Conservation (phyloP, 2,797 vertebrate genomes). For the Gymnodraco acuticeps region DNA sequence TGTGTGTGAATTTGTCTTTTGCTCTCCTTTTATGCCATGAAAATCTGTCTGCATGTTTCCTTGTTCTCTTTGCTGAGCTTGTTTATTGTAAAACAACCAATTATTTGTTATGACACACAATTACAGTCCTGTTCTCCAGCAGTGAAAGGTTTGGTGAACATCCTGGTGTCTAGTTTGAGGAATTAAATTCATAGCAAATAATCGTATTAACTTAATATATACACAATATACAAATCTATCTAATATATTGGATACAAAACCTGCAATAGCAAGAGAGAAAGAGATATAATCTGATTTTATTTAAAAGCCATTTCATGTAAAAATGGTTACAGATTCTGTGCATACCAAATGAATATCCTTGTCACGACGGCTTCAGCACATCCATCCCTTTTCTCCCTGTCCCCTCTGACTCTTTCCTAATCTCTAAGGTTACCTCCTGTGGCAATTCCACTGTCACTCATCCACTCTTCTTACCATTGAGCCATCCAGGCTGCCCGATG, state of each 20-base stretch:
- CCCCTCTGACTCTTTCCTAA: conserved; percentile 40
- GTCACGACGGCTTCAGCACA: background rate
- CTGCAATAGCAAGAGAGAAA: background rate
- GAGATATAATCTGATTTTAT: background rate
- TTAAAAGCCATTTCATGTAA: background rate
- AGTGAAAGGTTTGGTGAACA: conserved; percentile 10
- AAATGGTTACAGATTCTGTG: background rate
- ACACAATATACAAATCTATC: background rate
- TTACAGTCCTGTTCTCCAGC: background rate
- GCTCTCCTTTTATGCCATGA: conserved; percentile 41
- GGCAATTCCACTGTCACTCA: conserved; percentile 65
- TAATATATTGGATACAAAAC: background rate
- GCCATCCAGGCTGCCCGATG: conserved; percentile 57
- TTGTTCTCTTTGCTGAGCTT: conserved; percentile 11
- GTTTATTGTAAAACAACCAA: conserved; percentile 18
- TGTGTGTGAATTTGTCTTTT: conserved; percentile 64
- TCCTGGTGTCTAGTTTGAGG: conserved; percentile 27
- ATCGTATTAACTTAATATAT: background rate
- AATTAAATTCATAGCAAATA: conserved; percentile 6
- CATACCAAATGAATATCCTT: background rate
- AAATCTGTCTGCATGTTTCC: conserved; percentile 36
- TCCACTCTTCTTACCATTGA: conserved; percentile 64
- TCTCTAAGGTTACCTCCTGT: conserved; percentile 64
- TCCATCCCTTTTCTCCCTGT: conserved; percentile 10
- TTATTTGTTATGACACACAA: conserved; percentile 14